phyloP scores from a whole-genome alignment of 2,797 vertebrate genomes.

The Borostomias antarcticus region DNA sequence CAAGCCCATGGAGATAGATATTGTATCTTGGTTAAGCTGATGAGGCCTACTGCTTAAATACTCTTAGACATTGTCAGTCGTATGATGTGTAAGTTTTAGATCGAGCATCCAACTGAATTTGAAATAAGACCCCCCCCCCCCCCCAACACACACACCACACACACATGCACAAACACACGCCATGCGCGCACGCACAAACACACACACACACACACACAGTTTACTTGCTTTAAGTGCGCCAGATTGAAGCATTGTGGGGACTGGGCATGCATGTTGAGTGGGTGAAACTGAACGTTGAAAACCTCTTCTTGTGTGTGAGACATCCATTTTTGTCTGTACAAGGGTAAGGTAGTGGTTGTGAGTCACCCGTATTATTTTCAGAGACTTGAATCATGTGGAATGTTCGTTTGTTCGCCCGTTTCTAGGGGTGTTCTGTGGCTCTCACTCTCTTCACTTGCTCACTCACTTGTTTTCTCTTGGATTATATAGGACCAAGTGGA shows the following conservation, averaged over 20 bases:
- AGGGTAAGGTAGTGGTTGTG: slow-evolving; percentile 66
- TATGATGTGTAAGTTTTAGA: too few relatives aligned
- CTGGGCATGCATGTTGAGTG: slow-evolving; percentile 70
- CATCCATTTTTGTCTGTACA: slow-evolving; percentile 65
- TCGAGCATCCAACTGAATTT: too few relatives aligned
- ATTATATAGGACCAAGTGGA: slow-evolving; percentile 52
- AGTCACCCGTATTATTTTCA: slow-evolving; percentile 69
- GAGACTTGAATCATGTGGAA: slow-evolving; percentile 61
- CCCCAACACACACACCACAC: too few relatives aligned
- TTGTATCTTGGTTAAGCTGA: too few relatives aligned
- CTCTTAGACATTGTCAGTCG: too few relatives aligned
- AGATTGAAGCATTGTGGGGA: slow-evolving; percentile 24
- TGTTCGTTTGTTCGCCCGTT: slow-evolving; percentile 53
- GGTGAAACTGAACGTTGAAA: slow-evolving; percentile 53
- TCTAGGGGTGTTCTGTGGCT: slow-evolving; percentile 49
- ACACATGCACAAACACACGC: too few relatives aligned
- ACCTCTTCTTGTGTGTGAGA: slow-evolving; percentile 61
- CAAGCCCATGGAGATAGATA: too few relatives aligned
- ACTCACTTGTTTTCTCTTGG: slow-evolving; percentile 61
- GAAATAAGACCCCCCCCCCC: too few relatives aligned
- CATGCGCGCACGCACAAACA: too few relatives aligned
- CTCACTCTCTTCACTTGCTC: slow-evolving; percentile 40
- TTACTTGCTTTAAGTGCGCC: neutral
- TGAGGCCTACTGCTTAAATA: too few relatives aligned
- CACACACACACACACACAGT: too few relatives aligned